Conservation (phyloP, 2,113 vertebrate genomes). For the Piaya cayana region DNA sequence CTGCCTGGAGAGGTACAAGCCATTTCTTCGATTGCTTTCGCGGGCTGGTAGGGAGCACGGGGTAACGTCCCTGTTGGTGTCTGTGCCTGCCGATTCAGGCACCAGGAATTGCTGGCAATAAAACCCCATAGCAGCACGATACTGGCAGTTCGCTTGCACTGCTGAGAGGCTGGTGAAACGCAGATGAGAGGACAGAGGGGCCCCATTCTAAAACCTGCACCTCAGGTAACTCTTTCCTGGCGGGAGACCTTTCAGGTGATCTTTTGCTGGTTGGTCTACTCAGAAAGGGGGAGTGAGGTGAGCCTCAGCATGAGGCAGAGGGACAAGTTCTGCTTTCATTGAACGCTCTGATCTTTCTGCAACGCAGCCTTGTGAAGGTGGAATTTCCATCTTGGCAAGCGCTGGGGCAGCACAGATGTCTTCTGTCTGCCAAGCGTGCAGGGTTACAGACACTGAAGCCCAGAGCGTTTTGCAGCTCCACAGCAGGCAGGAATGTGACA, state of each 20-base stretch:
- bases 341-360: conserved; percentile 52
- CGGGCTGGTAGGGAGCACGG: conserved; percentile 35
- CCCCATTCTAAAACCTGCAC: not conserved
- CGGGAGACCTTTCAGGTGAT: not conserved
- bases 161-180: not conserved
- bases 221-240: not conserved
- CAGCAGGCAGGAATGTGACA: not conserved
- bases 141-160: not conserved
- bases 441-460: not conserved
- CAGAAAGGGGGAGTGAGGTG: not conserved
- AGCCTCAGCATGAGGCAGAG: conserved; percentile 38
- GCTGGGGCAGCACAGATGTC: not conserved
- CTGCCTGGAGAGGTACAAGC: conserved; percentile 54
- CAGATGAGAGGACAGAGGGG: not conserved
- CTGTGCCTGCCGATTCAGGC: conserved; percentile 34
- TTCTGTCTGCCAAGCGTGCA: not conserved
- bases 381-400: not conserved
- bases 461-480: not conserved
- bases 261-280: not conserved
- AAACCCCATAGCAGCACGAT: not conserved
- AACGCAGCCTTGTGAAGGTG: not conserved
- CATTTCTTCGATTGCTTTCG: conserved; percentile 36
- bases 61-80: not conserved
- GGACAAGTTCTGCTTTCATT: conserved; percentile 53
- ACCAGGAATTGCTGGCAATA: conserved; percentile 45